Evolutionary conservation across 2,797 vertebrate species (phyloP).

Genomic region (Calcarius lapponicus): DNA sequence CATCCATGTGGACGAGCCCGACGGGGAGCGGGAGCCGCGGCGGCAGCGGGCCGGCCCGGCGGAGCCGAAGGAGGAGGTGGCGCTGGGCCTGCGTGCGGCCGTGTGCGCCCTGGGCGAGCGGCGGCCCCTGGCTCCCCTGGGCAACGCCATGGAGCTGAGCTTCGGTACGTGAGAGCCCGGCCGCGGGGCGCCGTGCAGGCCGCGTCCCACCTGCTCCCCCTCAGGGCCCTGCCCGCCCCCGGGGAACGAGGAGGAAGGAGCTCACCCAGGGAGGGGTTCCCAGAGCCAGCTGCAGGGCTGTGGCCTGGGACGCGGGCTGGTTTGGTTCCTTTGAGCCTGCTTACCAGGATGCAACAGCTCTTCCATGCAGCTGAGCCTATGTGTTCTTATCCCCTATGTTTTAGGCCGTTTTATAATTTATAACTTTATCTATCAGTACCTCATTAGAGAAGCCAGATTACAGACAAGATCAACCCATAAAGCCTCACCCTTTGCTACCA

Average conservation of each 20-base stretch:
- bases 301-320: fast-evolving
- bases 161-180: conserved; percentile 77
- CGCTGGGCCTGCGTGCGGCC: conserved; percentile 74
- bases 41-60: conserved; percentile 47
- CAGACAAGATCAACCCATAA: neutral
- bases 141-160: conserved; percentile 84
- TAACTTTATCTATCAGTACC: fast-evolving
- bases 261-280: fast-evolving
- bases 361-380: fast-evolving
- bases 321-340: neutral
- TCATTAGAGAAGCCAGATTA: fast-evolving
- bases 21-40: conserved; percentile 59
- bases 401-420: neutral
- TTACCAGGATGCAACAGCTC: fast-evolving
- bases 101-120: conserved; percentile 76
- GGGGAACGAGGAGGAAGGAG: fast-evolving
- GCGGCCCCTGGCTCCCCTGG: conserved; percentile 85
- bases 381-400: fast-evolving
- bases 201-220: neutral
- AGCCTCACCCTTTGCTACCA: fast-evolving
- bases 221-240: neutral
- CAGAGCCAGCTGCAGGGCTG: neutral
- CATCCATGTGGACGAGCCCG: conserved; percentile 85
- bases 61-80: conserved; percentile 45
- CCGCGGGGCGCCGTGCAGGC: fast-evolving